These are phyloP conservation scores for Melanotaenia maccullochi DNA, from an alignment of 2,797 vertebrate species.

Conservation along the genomic window DNA sequence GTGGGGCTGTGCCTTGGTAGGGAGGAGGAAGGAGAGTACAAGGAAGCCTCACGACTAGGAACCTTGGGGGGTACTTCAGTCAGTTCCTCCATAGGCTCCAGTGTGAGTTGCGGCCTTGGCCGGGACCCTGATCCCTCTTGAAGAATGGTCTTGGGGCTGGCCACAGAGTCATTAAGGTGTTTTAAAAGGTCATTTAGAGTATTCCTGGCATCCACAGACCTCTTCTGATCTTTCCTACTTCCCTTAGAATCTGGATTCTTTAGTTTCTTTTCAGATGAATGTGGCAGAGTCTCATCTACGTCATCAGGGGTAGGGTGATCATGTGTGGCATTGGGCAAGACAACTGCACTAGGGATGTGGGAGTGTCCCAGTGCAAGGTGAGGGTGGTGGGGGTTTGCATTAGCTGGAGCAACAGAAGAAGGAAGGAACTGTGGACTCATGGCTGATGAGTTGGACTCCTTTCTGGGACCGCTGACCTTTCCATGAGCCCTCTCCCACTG, in stretches of 20 bases:
- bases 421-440: slow-evolving; percentile 92
- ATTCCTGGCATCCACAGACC: slow-evolving; percentile 96
- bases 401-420: slow-evolving; percentile 87
- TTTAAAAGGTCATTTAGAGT: slow-evolving; percentile 97
- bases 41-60: slow-evolving; percentile 95
- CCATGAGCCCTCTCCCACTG: slow-evolving; percentile 90
- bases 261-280: slow-evolving; percentile 86
- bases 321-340: slow-evolving; percentile 97
- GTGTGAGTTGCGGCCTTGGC: slow-evolving; percentile 90
- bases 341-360: slow-evolving; percentile 96
- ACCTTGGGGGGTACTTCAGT: slow-evolving; percentile 95
- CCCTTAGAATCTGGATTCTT: slow-evolving; percentile 88
- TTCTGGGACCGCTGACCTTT: slow-evolving; percentile 86
- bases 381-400: slow-evolving; percentile 61
- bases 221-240: slow-evolving; percentile 91
- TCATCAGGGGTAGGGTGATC: slow-evolving; percentile 88
- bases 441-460: slow-evolving; percentile 86
- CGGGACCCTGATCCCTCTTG: slow-evolving; percentile 87
- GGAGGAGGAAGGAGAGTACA: slow-evolving; percentile 97
- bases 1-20: slow-evolving; percentile 97
- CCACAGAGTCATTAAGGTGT: slow-evolving; percentile 91
- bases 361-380: slow-evolving; percentile 90
- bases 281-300: slow-evolving; percentile 88
- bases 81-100: slow-evolving; percentile 94
- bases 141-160: slow-evolving; percentile 90